phyloP scores from a whole-genome alignment of 2,113 vertebrate species.

The Aramus guarauna region DNA sequence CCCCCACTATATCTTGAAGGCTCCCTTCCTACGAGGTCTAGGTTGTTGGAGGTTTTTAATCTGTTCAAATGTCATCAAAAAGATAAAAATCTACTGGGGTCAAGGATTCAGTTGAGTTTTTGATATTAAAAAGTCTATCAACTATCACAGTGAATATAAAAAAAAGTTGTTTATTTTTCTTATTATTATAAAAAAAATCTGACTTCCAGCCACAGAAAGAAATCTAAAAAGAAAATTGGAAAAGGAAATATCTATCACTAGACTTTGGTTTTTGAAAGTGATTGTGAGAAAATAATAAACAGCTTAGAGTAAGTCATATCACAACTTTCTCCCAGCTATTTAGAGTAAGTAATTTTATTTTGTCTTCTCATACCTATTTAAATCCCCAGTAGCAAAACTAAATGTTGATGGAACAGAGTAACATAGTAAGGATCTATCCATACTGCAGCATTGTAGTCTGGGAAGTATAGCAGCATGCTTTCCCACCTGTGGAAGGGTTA shows the following conservation, averaged over 20 bases:
- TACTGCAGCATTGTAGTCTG: background rate
- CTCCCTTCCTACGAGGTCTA: background rate
- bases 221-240: background rate
- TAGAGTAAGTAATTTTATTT: background rate
- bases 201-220: background rate
- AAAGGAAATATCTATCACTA: too few species aligned
- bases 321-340: background rate
- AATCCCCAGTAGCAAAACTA: background rate
- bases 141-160: background rate
- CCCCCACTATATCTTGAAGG: rapidly evolving
- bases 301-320: background rate
- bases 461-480: background rate
- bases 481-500: background rate
- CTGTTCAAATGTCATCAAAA: background rate
- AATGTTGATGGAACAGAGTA: background rate
- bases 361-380: background rate
- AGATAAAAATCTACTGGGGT: background rate
- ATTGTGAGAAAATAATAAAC: background rate
- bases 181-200: background rate
- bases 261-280: background rate
- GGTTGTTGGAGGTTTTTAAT: background rate
- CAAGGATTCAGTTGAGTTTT: background rate
- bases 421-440: background rate
- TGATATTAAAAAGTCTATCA: background rate
- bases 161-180: background rate